These are phyloP conservation scores for Chinchilla lanigera DNA, from an alignment of 2,113 vertebrate genomes.

Conservation along the genomic window DNA sequence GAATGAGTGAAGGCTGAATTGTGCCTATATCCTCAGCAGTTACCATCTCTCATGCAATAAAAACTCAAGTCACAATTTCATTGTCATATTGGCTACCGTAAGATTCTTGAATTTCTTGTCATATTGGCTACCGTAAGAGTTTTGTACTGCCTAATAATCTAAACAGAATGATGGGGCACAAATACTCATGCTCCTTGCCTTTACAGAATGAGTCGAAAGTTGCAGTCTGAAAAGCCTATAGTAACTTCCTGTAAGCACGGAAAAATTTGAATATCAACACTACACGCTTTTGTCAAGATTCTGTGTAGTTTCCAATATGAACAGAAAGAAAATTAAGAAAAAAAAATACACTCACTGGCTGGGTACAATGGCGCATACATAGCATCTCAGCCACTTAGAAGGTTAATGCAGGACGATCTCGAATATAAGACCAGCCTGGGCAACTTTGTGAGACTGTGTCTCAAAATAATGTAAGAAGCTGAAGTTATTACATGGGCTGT, in stretches of 20 bases:
- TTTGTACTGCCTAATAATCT: not conserved
- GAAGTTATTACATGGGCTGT: not conserved
- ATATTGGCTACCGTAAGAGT: not conserved
- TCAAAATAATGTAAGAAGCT: not conserved
- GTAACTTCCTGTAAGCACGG: not conserved
- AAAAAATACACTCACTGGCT: not conserved
- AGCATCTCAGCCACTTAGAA: not conserved
- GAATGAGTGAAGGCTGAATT: not conserved
- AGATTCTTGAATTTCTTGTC: not conserved
- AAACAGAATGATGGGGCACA: not conserved
- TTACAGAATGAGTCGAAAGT: not conserved
- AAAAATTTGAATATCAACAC: not conserved
- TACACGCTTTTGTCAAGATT: not conserved
- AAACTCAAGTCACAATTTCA: not conserved
- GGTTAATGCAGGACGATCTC: not conserved
- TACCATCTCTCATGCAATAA: not conserved
- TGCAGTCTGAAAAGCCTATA: not conserved
- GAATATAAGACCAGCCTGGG: not conserved
- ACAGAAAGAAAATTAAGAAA: conserved; percentile 26
- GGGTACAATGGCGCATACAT: not conserved
- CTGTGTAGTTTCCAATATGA: not conserved
- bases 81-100: not conserved
- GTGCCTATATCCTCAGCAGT: not conserved
- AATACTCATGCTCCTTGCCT: not conserved
- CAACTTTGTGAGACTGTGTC: not conserved